These are phyloP conservation scores for Seira musarum DNA, from an alignment of 2,888 invertebrate species.

Conservation along the genomic window DNA sequence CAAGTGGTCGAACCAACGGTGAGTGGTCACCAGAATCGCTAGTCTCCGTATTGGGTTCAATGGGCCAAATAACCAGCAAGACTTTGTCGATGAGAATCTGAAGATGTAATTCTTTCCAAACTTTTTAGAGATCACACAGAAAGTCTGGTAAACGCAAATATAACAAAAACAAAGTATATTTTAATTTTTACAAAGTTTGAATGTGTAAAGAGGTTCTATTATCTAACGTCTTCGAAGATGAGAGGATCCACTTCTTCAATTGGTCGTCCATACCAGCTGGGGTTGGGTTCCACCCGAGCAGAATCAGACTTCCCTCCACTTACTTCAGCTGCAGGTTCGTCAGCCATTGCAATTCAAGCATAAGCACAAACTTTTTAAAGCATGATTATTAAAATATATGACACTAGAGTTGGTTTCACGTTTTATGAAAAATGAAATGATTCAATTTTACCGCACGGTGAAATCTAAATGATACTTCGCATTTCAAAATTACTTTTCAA, in stretches of 20 bases:
- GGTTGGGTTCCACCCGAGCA: too few species aligned
- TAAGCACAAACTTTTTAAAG: too few species aligned
- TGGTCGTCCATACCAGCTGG: slow-evolving; percentile 89
- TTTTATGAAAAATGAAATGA: too few species aligned
- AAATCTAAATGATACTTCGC: too few species aligned
- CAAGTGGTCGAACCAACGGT: slow-evolving; percentile 97
- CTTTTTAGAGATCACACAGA: slow-evolving; percentile 95
- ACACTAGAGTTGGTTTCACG: background rate
- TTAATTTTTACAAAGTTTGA: too few species aligned
- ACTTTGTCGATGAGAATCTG: slow-evolving; percentile 93
- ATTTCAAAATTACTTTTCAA: too few species aligned
- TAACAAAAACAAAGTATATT: background rate
- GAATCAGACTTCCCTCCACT: too few species aligned
- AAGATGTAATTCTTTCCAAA: slow-evolving; percentile 97
- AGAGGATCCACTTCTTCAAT: slow-evolving; percentile 96
- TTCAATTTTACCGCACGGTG: too few species aligned
- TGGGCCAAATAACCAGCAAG: slow-evolving; percentile 93
- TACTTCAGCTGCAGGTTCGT: too few species aligned
- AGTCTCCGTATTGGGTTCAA: slow-evolving; percentile 90
- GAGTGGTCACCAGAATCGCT: slow-evolving; percentile 93
- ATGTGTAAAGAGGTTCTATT: background rate
- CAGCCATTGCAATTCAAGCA: too few species aligned
- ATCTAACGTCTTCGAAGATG: slow-evolving; percentile 93
- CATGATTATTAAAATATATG: too few species aligned
- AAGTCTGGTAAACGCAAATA: slow-evolving; percentile 84